These are phyloP conservation scores for Luperina nickerlii DNA, from an alignment of 2,888 invertebrate genomes.

Conservation along the genomic window DNA sequence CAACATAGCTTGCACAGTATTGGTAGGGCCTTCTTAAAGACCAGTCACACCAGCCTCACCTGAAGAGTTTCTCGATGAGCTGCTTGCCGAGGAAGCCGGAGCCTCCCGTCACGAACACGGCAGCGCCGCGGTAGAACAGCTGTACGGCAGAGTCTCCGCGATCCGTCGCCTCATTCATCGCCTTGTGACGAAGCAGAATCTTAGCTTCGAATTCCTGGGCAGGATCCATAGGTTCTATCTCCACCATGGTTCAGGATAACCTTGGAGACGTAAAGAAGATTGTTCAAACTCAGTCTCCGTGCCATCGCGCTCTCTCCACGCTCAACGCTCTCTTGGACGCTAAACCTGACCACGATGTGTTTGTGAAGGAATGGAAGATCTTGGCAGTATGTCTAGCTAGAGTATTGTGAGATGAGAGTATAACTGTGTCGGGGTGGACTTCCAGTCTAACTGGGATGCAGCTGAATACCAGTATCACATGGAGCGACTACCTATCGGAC, in stretches of 20 bases:
- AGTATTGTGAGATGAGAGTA: background rate
- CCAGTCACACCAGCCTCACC: conserved; percentile 21
- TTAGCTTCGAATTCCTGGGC: conserved; percentile 36
- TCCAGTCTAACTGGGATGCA: background rate
- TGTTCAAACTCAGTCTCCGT: background rate
- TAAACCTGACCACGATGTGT: background rate
- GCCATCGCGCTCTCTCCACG: background rate
- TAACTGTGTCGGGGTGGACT: background rate
- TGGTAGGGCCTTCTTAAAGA: background rate
- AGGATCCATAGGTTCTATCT: conserved; percentile 38
- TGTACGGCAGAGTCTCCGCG: conserved; percentile 49
- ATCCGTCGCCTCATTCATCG: conserved; percentile 35
- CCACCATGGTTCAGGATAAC: conserved; percentile 12
- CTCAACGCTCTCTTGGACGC: background rate
- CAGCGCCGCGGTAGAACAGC: conserved; percentile 44
- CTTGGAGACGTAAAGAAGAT: background rate
- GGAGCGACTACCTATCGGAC: background rate
- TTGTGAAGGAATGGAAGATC: background rate
- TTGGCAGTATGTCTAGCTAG: background rate
- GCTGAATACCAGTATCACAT: background rate
- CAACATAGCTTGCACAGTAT: background rate
- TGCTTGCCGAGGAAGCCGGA: conserved; percentile 98
- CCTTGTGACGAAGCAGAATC: conserved; percentile 29
- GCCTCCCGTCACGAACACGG: conserved; percentile 89
- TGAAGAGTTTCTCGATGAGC: conserved; percentile 94